Conservation (phyloP, 2,797 vertebrate species). For the Galago senegalensis region DNA sequence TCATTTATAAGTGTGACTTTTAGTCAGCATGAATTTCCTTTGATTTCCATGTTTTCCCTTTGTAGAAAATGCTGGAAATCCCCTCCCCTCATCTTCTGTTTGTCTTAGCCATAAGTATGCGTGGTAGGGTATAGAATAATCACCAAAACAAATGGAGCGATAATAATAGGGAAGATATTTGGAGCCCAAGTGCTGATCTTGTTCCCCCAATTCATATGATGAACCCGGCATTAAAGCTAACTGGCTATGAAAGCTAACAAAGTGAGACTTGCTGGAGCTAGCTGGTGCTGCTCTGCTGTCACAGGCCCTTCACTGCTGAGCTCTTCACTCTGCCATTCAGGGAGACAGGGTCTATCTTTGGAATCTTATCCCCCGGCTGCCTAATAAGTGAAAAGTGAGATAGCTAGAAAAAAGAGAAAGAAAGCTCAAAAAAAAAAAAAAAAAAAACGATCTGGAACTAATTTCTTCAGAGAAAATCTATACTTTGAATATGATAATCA, state of each 20-base stretch:
- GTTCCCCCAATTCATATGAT: constrained; percentile 61
- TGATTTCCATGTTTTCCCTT: constrained; percentile 43
- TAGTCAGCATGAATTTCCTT: constrained; percentile 37
- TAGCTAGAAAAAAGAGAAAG: background rate
- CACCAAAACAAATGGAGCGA: constrained; percentile 56
- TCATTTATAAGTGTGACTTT: constrained; percentile 17
- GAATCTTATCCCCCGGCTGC: background rate
- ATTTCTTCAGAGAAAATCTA: constrained; percentile 8
- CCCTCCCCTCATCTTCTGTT: constrained; percentile 39
- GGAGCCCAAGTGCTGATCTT: constrained; percentile 57
- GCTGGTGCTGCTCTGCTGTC: background rate
- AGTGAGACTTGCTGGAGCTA: constrained; percentile 58
- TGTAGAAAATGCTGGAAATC: constrained; percentile 23
- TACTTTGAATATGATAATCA: background rate
- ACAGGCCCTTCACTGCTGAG: background rate
- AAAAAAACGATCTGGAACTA: background rate
- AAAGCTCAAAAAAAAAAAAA: constrained; percentile 44
- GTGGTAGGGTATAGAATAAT: constrained; percentile 55
- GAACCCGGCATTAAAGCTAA: constrained; percentile 68
- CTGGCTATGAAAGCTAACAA: constrained; percentile 74
- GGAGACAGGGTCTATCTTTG: background rate
- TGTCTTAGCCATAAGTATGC: background rate
- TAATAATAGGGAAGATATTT: constrained; percentile 65
- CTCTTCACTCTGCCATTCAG: constrained; percentile 27
- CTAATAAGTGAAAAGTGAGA: background rate